These are phyloP conservation scores for Mustela lutreola DNA, from an alignment of 2,113 vertebrate genomes.

Conservation along the genomic window DNA sequence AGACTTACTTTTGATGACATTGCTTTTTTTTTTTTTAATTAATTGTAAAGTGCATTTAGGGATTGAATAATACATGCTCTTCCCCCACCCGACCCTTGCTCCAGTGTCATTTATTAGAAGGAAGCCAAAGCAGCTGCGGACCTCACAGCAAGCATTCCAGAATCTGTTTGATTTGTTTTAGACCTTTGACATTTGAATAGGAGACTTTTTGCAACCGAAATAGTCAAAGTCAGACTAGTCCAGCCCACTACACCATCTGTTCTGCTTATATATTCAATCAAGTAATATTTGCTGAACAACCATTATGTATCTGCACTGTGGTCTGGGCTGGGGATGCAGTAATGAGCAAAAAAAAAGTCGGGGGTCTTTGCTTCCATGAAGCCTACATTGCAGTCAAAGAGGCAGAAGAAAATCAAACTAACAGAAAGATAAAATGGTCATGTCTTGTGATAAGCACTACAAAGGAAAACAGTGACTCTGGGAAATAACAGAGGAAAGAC, in stretches of 20 bases:
- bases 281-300: background rate
- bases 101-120: background rate
- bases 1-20: background rate
- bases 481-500: background rate
- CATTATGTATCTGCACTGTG: background rate
- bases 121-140: background rate
- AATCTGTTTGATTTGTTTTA: slow-evolving; percentile 8
- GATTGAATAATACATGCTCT: background rate
- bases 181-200: background rate
- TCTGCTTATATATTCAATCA: background rate
- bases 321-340: background rate
- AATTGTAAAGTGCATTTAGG: background rate
- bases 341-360: background rate
- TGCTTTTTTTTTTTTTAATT: background rate
- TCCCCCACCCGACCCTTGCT: background rate
- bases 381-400: background rate
- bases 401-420: background rate
- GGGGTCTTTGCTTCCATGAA: background rate
- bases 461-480: background rate
- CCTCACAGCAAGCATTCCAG: background rate
- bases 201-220: background rate
- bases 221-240: background rate
- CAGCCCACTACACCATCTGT: background rate
- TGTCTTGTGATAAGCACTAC: background rate
- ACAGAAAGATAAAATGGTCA: background rate